These are phyloP conservation scores for Paramisgurnus dabryanus DNA, from an alignment of 2,113 vertebrate species.

Conservation along the genomic window DNA sequence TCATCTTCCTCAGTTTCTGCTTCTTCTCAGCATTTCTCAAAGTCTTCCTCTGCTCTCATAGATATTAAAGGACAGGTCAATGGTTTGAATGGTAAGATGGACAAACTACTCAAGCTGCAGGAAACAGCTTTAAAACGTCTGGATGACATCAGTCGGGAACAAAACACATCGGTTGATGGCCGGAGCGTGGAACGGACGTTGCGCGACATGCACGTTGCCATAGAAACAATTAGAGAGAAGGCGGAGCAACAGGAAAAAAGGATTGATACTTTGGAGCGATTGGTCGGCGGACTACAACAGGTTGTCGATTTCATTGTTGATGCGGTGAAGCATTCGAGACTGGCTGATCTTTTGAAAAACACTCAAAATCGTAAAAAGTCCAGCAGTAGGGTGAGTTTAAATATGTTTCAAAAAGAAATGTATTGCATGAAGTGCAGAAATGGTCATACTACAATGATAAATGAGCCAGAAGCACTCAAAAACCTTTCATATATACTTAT, in stretches of 20 bases:
- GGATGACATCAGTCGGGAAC: constrained; percentile 65
- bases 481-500: neutral
- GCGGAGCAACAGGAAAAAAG: constrained; percentile 76
- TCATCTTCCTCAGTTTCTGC: constrained; percentile 4
- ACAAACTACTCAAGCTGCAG: constrained; percentile 76
- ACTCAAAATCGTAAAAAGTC: constrained; percentile 36
- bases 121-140: constrained; percentile 77
- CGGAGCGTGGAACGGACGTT: constrained; percentile 66
- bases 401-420: neutral
- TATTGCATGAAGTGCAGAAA: neutral
- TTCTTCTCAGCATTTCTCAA: constrained; percentile 25
- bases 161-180: constrained; percentile 37
- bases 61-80: constrained; percentile 74
- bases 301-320: constrained; percentile 78
- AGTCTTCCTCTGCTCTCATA: constrained; percentile 48
- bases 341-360: constrained; percentile 69
- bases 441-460: neutral
- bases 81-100: constrained; percentile 80
- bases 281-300: constrained; percentile 80
- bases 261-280: constrained; percentile 79
- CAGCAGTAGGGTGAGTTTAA: constrained; percentile 63
- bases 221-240: constrained; percentile 70
- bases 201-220: constrained; percentile 69
- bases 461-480: neutral
- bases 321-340: constrained; percentile 74